These are phyloP conservation scores for Congeria kusceri DNA, from an alignment of 2,888 invertebrate genomes.

Conservation along the genomic window DNA sequence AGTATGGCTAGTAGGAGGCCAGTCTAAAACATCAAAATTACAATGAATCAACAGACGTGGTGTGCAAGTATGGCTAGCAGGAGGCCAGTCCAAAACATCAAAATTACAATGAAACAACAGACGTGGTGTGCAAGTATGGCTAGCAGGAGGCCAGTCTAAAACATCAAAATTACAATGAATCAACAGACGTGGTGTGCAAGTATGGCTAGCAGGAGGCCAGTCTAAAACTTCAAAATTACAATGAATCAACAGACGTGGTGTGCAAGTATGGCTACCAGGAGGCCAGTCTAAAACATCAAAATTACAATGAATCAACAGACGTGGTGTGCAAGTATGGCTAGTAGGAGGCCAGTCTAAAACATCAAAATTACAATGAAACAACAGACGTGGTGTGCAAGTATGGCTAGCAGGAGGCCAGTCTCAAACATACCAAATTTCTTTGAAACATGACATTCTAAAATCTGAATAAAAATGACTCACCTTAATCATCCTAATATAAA, in stretches of 20 bases:
- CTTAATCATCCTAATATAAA: no score
- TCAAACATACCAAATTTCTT: slow-evolving; percentile 77
- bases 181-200: no score
- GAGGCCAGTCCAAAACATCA: slow-evolving; percentile 75
- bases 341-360: slow-evolving; percentile 77
- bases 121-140: slow-evolving; percentile 77
- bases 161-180: not conserved
- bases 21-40: slow-evolving; percentile 70
- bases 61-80: slow-evolving; percentile 77
- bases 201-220: no score
- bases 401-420: no score
- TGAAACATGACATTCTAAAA: no score
- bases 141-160: slow-evolving; percentile 72
- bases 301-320: no score
- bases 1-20: slow-evolving; percentile 76
- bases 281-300: slow-evolving; percentile 74
- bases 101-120: slow-evolving; percentile 71
- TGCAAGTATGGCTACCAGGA: slow-evolving; percentile 71
- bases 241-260: slow-evolving; percentile 75
- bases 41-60: slow-evolving; percentile 75
- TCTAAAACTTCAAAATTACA: slow-evolving; percentile 78
- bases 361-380: no score
- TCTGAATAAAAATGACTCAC: no score
- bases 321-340: no score
- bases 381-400: no score